Percentiles rank a stretch among this genome's conserved stretches.
phyloP scores from a whole-genome alignment of 2,888 invertebrate species.

The Eremobia ochroleuca region DNA sequence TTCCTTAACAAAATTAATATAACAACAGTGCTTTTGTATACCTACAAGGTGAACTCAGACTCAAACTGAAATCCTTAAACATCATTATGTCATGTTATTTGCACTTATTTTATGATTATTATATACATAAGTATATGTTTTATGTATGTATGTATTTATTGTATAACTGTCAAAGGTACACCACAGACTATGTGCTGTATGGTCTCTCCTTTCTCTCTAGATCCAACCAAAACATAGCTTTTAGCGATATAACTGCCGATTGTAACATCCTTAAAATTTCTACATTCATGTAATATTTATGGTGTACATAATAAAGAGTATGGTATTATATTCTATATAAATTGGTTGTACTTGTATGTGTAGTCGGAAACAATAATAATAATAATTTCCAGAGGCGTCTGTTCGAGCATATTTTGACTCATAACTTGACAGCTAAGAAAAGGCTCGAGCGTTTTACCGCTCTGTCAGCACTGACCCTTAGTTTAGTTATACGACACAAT shows the following conservation, averaged over 20 bases:
- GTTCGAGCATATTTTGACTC: background rate
- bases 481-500: constrained; percentile 59
- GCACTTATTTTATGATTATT: too few relatives aligned
- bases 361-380: background rate
- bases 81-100: too few relatives aligned
- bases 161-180: too few relatives aligned
- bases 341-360: background rate
- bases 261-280: too few relatives aligned
- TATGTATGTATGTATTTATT: too few relatives aligned
- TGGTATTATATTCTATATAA: background rate
- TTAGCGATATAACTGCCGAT: too few relatives aligned
- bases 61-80: background rate
- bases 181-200: too few relatives aligned
- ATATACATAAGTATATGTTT: too few relatives aligned
- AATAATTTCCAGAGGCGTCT: background rate
- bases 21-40: constrained; percentile 28
- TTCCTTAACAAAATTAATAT: constrained; percentile 33
- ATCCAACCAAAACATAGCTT: too few relatives aligned
- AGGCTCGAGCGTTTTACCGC: constrained; percentile 14
- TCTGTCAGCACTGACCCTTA: constrained; percentile 10
- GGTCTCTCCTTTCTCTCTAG: too few relatives aligned
- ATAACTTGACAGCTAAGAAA: background rate
- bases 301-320: too few relatives aligned
- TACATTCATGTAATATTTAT: too few relatives aligned
- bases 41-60: constrained; percentile 30